phyloP scores from a whole-genome alignment of 2,113 vertebrate species.

The Syngnathus scovelli region DNA sequence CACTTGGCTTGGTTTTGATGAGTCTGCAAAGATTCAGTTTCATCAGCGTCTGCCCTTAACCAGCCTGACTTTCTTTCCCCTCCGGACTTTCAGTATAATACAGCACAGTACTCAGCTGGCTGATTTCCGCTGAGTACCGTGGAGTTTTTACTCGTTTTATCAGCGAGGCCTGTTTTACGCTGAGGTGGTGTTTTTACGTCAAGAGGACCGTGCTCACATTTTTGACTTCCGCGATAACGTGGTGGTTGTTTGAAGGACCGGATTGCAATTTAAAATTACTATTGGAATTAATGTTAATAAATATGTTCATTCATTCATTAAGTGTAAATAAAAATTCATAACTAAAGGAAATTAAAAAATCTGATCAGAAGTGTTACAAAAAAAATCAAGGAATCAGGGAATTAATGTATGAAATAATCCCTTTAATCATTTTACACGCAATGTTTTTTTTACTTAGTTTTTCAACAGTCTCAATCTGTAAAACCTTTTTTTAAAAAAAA shows the following conservation, averaged over 20 bases:
- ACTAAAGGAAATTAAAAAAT: background rate
- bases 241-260: background rate
- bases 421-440: no score
- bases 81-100: background rate
- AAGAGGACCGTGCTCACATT: background rate
- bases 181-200: constrained; percentile 8
- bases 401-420: background rate
- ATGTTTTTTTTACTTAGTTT: no score
- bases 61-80: constrained; percentile 1
- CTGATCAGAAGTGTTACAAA: background rate
- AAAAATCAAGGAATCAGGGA: no score
- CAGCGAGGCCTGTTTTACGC: constrained; percentile 5
- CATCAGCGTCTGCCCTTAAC: constrained; percentile 5
- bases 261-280: background rate
- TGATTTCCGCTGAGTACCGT: background rate
- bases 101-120: background rate
- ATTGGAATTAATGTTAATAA: background rate
- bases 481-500: no score
- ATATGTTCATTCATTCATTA: background rate
- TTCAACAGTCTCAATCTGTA: no score
- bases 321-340: background rate
- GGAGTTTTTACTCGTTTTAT: constrained; percentile 17
- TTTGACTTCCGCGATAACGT: background rate
- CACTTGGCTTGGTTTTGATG: background rate
- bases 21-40: background rate